phyloP scores from a whole-genome alignment of 1,140 invertebrate genomes.

The Limonius californicus region DNA sequence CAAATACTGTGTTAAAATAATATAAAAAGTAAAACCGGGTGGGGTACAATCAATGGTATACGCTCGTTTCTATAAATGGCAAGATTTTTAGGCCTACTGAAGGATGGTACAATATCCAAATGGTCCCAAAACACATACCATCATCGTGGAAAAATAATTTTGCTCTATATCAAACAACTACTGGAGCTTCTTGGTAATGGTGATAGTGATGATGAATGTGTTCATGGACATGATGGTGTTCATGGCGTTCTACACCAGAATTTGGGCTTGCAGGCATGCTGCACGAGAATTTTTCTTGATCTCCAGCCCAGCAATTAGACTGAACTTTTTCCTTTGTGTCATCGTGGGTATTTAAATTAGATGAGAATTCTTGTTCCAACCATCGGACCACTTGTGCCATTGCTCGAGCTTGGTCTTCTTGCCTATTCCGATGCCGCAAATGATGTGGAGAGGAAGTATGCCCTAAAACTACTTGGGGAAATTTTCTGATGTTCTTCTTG shows the following conservation, averaged over 20 bases:
- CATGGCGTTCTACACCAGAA: slow-evolving; percentile 50
- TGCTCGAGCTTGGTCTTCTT: slow-evolving; percentile 64
- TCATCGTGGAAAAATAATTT: not conserved
- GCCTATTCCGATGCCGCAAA: slow-evolving; percentile 61
- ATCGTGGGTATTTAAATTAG: slow-evolving; percentile 30
- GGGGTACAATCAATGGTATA: too few species aligned
- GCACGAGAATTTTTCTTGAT: slow-evolving; percentile 1
- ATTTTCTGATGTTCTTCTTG: slow-evolving; percentile 28
- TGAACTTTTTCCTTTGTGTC: slow-evolving; percentile 22
- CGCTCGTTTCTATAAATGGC: too few species aligned
- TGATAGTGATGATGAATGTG: slow-evolving; percentile 83
- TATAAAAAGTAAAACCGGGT: too few species aligned
- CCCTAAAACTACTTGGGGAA: slow-evolving; percentile 31
- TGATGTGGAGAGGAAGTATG: slow-evolving; percentile 51
- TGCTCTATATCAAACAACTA: slow-evolving; percentile 34
- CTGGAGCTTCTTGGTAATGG: slow-evolving; percentile 58
- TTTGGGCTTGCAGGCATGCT: slow-evolving; percentile 4
- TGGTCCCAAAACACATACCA: not conserved
- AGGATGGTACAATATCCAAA: too few species aligned
- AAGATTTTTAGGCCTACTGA: too few species aligned
- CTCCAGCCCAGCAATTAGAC: slow-evolving; percentile 12
- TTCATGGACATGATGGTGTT: slow-evolving; percentile 71
- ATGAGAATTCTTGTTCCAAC: slow-evolving; percentile 52
- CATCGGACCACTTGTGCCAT: slow-evolving; percentile 64
- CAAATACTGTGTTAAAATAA: too few species aligned